Evolutionary conservation across 2,888 invertebrate genomes (phyloP), one percentile per base, ranked within the genome.

Genomic region (Trilocha varians): DNA sequence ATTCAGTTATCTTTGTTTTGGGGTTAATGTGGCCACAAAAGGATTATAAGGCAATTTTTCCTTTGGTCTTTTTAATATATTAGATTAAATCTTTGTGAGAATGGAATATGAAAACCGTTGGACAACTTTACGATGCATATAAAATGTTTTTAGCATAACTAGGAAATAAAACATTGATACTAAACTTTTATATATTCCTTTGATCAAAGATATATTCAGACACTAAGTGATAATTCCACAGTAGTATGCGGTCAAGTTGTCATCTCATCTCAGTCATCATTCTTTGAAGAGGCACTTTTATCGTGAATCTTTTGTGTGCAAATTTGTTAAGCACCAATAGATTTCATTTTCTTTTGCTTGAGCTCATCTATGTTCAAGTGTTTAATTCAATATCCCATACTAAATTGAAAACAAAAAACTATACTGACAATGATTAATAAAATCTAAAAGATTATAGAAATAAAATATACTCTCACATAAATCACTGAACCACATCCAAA

Each of bases 261-360:
- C 25, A 11, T 3, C 2, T 25, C 11, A 25, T 25, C 8, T 25
- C 11, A 25, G 25, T n/a, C n/a, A 25, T 9, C 8, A 25, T 25
- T 25, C 25, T 6, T 25, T 3, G 25, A 25, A 25, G 25, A 25
- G 25, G 25, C 25, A 2, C 25, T 25, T 25, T 11, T 25, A 9
- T n/a, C n/a, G n/a, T 25, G 25, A 11, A 25, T 25, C 41, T 41
- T 43, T 44, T 44, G 40, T 44, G 25, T 38, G 40, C 34, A 40
- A 44, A 25, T 9, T 25, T 25, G 6, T 3, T 9, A 25, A 25
- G 25, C 11, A 25, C 11, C 3, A 25, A 25, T 25, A 3, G 11
- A 11, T 11, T 9, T 11, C 25, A 25, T 25, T 25, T 25, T 1
- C 25, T 2, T 11, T 25, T 3, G 11, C 4, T 3, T 25, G n/a